phyloP scores from a whole-genome alignment of 1,140 invertebrate genomes.

The Penaeus indicus region DNA sequence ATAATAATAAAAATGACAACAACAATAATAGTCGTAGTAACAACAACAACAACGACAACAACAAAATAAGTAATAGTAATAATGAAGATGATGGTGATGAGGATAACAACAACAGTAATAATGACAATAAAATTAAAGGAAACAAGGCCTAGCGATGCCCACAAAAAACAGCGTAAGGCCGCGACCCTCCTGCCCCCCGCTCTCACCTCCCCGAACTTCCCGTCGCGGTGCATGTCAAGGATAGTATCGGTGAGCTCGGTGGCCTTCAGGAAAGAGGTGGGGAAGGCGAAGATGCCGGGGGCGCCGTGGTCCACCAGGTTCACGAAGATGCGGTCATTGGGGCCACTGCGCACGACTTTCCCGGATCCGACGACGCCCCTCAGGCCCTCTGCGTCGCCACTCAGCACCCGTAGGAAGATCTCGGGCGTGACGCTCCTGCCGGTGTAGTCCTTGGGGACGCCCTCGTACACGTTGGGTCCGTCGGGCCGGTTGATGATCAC shows the following conservation, averaged over 20 bases:
- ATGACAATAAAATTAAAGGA: not conserved
- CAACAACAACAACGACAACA: too few relatives aligned
- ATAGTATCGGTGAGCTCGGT: constrained; percentile 62
- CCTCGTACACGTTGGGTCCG: constrained; percentile 76
- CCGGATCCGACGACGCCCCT: constrained; percentile 72
- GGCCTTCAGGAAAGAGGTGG: constrained; percentile 69
- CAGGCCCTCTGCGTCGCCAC: constrained; percentile 70
- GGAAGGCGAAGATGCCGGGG: constrained; percentile 76
- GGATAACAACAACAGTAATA: too few relatives aligned
- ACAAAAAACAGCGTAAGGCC: not conserved
- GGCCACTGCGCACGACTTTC: constrained; percentile 75
- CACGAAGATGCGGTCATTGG: constrained; percentile 78
- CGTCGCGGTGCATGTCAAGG: constrained; percentile 4
- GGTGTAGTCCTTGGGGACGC: constrained; percentile 76
- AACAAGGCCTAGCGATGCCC: not conserved
- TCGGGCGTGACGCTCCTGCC: constrained; percentile 73
- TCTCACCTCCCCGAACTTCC: constrained; percentile 45
- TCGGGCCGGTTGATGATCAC: constrained; percentile 76
- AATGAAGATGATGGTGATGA: too few relatives aligned
- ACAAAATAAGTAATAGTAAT: not conserved
- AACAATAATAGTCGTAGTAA: too few relatives aligned
- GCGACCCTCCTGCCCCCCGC: not conserved
- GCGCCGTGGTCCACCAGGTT: constrained; percentile 80
- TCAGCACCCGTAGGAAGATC: constrained; percentile 75
- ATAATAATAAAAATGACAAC: too few relatives aligned